Conservation (phyloP, 2,797 vertebrate species). For the Clarias laeviceps region DNA sequence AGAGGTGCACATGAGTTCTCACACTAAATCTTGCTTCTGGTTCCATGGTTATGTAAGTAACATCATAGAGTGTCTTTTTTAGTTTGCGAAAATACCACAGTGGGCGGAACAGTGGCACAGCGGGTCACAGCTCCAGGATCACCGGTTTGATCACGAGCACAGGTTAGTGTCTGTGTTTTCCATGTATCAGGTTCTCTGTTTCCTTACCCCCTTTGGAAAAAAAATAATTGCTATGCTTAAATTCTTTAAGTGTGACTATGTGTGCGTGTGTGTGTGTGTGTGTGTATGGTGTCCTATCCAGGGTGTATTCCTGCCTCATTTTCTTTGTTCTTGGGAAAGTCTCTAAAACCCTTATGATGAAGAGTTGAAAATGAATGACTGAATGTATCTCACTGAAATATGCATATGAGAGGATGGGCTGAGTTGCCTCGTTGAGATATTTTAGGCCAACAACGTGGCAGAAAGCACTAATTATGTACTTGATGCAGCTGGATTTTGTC, state of each 20-base stretch:
- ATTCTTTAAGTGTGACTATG: not conserved
- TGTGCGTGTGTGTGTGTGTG: not conserved
- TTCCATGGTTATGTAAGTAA: slow-evolving; percentile 16
- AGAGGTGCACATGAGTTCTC: not conserved
- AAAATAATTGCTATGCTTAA: not conserved
- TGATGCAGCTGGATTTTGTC: not conserved
- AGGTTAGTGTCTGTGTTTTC: not conserved
- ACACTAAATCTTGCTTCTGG: slow-evolving; percentile 16
- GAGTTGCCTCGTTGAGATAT: not conserved
- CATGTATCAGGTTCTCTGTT: not conserved
- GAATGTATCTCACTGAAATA: not conserved
- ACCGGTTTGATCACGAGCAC: not conserved
- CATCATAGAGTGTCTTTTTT: not conserved
- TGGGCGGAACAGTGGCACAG: slow-evolving; percentile 1
- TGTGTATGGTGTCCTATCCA: not conserved
- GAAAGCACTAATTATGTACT: not conserved
- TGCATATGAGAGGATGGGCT: not conserved
- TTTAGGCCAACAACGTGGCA: not conserved
- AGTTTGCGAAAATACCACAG: slow-evolving; percentile 21
- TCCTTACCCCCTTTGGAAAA: not conserved
- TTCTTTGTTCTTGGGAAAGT: not conserved
- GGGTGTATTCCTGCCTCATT: not conserved
- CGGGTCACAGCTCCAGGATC: not conserved
- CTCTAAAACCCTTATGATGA: not conserved
- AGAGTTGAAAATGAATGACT: not conserved